Conservation (phyloP, 2,797 vertebrate species). For the Sebastes flavidus region DNA sequence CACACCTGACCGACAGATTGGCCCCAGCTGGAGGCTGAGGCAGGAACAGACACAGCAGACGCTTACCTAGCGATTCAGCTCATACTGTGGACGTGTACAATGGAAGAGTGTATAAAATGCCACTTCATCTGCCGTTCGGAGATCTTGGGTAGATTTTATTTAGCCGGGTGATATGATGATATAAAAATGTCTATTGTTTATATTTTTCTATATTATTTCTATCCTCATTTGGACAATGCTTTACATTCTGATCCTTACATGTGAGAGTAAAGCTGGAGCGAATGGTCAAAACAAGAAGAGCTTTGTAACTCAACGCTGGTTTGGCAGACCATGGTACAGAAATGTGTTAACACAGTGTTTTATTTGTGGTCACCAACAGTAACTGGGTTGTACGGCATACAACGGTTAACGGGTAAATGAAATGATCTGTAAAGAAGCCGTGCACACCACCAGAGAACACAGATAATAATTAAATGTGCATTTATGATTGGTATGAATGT, state of each 20-base stretch:
- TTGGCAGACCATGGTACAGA: not conserved
- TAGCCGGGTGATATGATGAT: not conserved
- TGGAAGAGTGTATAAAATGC: not conserved
- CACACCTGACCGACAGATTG: slow-evolving; percentile 80
- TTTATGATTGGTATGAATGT: not conserved
- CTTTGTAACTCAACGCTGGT: not conserved
- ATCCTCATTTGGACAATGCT: no score
- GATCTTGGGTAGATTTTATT: not conserved
- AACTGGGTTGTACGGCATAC: not conserved
- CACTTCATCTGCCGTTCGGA: not conserved
- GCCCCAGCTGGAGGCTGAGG: slow-evolving; percentile 67
- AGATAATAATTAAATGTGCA: not conserved
- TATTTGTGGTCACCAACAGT: not conserved
- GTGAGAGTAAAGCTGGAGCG: not conserved
- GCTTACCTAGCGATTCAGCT: slow-evolving; percentile 30
- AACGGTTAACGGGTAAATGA: not conserved
- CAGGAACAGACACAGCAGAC: slow-evolving; percentile 43
- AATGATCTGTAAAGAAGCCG: not conserved
- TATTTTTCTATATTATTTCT: no score
- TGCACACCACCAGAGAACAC: not conserved
- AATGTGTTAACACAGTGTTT: not conserved
- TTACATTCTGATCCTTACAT: not conserved
- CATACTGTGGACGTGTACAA: slow-evolving; percentile 1
- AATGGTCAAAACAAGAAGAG: not conserved
- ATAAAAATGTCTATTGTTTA: no score